Conservation (phyloP, 2,797 vertebrate species). For the Psittacula echo region DNA sequence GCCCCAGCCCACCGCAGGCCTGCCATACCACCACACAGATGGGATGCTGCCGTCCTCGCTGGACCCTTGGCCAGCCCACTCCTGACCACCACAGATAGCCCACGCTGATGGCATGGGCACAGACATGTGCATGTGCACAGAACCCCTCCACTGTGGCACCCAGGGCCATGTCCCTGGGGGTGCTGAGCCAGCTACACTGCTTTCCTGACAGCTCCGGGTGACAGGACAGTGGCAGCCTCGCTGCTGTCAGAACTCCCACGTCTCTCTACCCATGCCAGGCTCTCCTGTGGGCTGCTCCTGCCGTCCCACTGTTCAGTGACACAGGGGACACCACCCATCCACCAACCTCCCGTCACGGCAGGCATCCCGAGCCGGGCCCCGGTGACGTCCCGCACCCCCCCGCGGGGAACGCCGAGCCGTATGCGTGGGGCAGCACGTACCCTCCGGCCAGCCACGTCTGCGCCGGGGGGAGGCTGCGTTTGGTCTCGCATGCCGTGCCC, state of each 20-base stretch:
- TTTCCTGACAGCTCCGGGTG: not conserved
- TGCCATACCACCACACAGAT: accelerated
- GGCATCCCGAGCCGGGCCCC: not conserved
- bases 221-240: not conserved
- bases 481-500: not conserved
- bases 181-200: not conserved
- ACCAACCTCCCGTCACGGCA: accelerated
- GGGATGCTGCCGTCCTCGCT: not conserved
- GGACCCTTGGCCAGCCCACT: accelerated
- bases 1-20: accelerated
- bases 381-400: not conserved
- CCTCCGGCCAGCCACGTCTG: slow-evolving; percentile 13
- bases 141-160: accelerated
- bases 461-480: not conserved
- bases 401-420: not conserved
- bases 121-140: accelerated
- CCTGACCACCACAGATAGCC: accelerated
- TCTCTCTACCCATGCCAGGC: not conserved
- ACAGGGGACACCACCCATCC: accelerated
- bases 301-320: not conserved
- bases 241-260: not conserved
- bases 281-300: not conserved
- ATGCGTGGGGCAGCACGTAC: slow-evolving; percentile 22
- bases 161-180: not conserved
- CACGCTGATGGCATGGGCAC: not conserved